phyloP scores from a whole-genome alignment of 2,888 invertebrate genomes.

The Standfussiana lucernea region DNA sequence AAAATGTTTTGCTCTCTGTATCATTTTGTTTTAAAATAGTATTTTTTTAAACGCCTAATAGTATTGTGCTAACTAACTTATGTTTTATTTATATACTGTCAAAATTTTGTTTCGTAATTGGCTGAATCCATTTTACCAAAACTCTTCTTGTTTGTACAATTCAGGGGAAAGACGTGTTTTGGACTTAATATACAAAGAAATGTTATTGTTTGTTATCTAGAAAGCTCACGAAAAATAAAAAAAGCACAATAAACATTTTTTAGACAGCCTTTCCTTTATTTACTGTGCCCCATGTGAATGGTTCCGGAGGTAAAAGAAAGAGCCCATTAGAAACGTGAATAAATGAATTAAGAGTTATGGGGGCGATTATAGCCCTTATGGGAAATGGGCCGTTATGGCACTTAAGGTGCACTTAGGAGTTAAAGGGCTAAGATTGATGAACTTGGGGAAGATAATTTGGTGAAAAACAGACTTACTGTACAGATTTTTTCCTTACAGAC shows the following conservation, averaged over 20 bases:
- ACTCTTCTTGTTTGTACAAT: not conserved
- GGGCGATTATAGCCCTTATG: constrained; percentile 53
- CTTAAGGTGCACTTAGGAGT: constrained; percentile 59
- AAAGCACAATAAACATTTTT: constrained; percentile 9
- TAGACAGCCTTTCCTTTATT: constrained; percentile 3
- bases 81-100: not conserved
- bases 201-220: not conserved
- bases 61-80: not conserved
- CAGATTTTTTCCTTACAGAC: not conserved
- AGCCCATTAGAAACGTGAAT: constrained; percentile 57
- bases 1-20: not conserved
- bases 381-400: constrained; percentile 59
- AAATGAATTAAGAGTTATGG: constrained; percentile 66
- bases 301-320: constrained; percentile 51
- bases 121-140: not conserved
- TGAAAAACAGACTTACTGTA: not conserved
- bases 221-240: not conserved
- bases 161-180: not conserved
- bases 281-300: constrained; percentile 26
- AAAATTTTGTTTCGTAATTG: not conserved
- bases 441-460: constrained; percentile 19
- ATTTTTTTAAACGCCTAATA: not conserved
- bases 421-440: constrained; percentile 58
- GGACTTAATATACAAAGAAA: not conserved
- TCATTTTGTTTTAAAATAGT: not conserved